Evolutionary conservation across 2,113 vertebrate genomes (phyloP), one percentile per base, ranked within the genome.

Genomic region (Scytalopus superciliaris): DNA sequence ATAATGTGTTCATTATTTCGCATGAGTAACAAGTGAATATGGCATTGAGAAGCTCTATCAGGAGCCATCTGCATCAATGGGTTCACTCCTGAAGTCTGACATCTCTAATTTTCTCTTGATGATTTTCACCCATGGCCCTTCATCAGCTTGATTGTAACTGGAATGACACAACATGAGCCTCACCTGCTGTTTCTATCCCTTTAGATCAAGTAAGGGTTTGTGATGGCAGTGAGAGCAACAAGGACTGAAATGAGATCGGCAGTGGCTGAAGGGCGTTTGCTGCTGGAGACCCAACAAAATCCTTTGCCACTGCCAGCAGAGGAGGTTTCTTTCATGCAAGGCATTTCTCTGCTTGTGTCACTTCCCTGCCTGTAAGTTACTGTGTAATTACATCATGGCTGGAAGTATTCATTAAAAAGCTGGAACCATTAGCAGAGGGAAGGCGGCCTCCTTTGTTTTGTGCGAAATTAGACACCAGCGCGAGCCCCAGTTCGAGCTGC

Each of bases 391-490:
- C 92, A 95, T 93, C 93, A 96, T 83, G 30, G 3, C 1, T 40
- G 86, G 89, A 91, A 91, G 87, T 75, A 56, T 68, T 94, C 95
- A 94, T 96, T 96, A 92, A 89, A 91, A 82, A 94, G 84, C 91
- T 95, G 91, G 94, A 94, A 31, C 76, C 73, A 72, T 92, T 92
- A 91, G 56, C 73, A 68, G 73, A 94, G 80, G 69, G 73, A 87
- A 33, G 22, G 69, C 3, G 8, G 91, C 81, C 84, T 96, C 87
- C 56, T 96, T 96, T 95, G 93, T 96, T 94, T 94, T 47, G 89
- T 0, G 5, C 66, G 44, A 94, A 96, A 94, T 97, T 91, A 96
- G 93, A 87, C 60, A 72, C 14, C 80, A 94, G 84, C 0, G 4
- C 14, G 1, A 77, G 94, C 52, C 89, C 77, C 87, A 13, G 69